Percentiles rank a stretch among this genome's conserved stretches.
phyloP scores from a whole-genome alignment of 2,888 invertebrate species.

The Pseudolycoriella hygida region DNA sequence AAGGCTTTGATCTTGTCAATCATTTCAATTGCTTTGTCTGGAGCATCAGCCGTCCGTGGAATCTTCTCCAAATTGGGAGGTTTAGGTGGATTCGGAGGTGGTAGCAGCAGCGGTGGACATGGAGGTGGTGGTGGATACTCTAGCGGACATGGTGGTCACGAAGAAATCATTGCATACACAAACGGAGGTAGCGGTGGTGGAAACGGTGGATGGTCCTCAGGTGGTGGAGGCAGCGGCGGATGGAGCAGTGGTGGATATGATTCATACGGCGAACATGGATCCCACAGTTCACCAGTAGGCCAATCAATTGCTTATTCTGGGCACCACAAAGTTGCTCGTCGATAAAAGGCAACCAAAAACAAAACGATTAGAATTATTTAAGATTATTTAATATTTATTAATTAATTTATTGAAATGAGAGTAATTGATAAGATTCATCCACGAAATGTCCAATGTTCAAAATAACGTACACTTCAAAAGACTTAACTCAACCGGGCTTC shows the following conservation, averaged over 20 bases:
- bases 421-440: neutral
- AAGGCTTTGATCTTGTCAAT: constrained; percentile 41
- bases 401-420: neutral
- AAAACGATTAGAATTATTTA: neutral
- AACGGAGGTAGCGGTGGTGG: constrained; percentile 8
- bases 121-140: constrained; percentile 17
- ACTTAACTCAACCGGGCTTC: too few relatives aligned
- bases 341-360: constrained; percentile 17
- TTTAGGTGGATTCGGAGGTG: constrained; percentile 21
- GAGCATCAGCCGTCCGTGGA: constrained; percentile 30
- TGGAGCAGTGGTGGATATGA: constrained; percentile 24
- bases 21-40: constrained; percentile 39
- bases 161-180: constrained; percentile 3
- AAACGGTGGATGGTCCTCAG: constrained; percentile 13
- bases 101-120: constrained; percentile 17
- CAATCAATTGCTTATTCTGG: constrained; percentile 34
- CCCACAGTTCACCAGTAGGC: constrained; percentile 33
- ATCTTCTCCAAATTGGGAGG: constrained; percentile 17
- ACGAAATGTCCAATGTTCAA: too few relatives aligned
- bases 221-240: constrained; percentile 11
- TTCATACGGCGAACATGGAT: constrained; percentile 24
- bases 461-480: too few relatives aligned
- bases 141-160: constrained; percentile 11
- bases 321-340: constrained; percentile 27
- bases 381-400: neutral